These are phyloP conservation scores for Abrostola triplasia DNA, from an alignment of 2,888 invertebrate genomes.

Conservation along the genomic window DNA sequence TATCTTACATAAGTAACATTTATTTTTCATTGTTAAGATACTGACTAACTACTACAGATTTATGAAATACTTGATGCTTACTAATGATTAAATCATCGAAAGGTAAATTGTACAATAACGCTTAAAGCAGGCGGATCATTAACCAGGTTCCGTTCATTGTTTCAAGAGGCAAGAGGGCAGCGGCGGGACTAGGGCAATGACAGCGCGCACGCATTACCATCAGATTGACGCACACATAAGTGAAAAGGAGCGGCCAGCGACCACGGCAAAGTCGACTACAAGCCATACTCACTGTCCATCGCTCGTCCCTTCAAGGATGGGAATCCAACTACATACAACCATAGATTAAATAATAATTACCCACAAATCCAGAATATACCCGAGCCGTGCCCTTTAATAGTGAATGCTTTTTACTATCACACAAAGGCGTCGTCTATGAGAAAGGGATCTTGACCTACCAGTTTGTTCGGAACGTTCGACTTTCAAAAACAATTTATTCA, in stretches of 20 bases:
- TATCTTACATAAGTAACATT: no score
- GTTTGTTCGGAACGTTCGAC: conserved; percentile 82
- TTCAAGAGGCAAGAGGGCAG: conserved; percentile 72
- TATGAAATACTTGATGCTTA: conserved; percentile 7
- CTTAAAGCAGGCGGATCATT: conserved; percentile 64
- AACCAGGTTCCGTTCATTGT: conserved; percentile 79
- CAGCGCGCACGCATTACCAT: conserved; percentile 79
- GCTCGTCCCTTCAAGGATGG: conserved; percentile 44
- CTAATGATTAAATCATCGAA: conserved; percentile 51
- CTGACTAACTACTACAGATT: no score
- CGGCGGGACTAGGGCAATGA: conserved; percentile 74
- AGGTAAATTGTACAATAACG: conserved; percentile 47
- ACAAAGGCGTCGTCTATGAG: conserved; percentile 86
- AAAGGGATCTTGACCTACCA: conserved; percentile 88
- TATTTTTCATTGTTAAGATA: not conserved
- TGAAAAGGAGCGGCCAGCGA: conserved; percentile 61
- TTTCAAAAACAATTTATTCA: conserved; percentile 87
- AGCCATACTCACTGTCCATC: conserved; percentile 24
- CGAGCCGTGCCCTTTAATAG: conserved; percentile 84
- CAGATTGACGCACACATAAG: conserved; percentile 62
- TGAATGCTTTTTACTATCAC: conserved; percentile 84
- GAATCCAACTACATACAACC: conserved; percentile 46
- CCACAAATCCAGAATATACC: conserved; percentile 72
- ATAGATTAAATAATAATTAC: conserved; percentile 74
- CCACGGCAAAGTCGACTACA: conserved; percentile 38